These are phyloP conservation scores for Acrossocheilus wenchowensis DNA, from an alignment of 2,797 vertebrate species.

Conservation along the genomic window DNA sequence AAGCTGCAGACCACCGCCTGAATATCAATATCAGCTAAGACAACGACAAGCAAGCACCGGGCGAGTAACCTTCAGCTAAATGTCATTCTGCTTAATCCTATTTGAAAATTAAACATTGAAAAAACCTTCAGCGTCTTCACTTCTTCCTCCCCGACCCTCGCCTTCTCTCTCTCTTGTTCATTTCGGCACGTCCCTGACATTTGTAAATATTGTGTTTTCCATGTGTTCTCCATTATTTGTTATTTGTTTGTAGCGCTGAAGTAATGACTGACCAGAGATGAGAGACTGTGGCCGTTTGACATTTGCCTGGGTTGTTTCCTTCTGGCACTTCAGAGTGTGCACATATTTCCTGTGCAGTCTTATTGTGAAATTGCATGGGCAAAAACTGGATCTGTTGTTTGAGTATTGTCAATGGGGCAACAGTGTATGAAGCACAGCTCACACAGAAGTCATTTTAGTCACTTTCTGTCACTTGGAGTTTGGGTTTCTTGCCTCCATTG, in stretches of 20 bases:
- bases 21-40: constrained; percentile 90
- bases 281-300: constrained; percentile 60
- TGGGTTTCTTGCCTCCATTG: neutral
- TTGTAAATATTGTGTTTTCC: constrained; percentile 78
- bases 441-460: neutral
- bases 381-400: neutral
- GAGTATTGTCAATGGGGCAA: neutral
- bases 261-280: constrained; percentile 66
- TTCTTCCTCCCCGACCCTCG: constrained; percentile 61
- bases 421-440: neutral
- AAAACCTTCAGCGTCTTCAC: constrained; percentile 80
- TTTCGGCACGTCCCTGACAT: constrained; percentile 75
- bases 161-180: constrained; percentile 37
- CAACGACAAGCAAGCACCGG: constrained; percentile 74
- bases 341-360: neutral
- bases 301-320: constrained; percentile 39
- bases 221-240: constrained; percentile 64
- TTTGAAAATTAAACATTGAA: constrained; percentile 91
- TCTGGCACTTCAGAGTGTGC: constrained; percentile 4
- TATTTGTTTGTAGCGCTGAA: constrained; percentile 65
- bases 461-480: neutral
- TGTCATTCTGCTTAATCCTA: constrained; percentile 91
- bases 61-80: constrained; percentile 88
- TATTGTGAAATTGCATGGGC: neutral
- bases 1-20: constrained; percentile 81